Base-by-base conservation (phyloP, 2,888 invertebrate species). In the Drosophila peninsularis region DNA sequence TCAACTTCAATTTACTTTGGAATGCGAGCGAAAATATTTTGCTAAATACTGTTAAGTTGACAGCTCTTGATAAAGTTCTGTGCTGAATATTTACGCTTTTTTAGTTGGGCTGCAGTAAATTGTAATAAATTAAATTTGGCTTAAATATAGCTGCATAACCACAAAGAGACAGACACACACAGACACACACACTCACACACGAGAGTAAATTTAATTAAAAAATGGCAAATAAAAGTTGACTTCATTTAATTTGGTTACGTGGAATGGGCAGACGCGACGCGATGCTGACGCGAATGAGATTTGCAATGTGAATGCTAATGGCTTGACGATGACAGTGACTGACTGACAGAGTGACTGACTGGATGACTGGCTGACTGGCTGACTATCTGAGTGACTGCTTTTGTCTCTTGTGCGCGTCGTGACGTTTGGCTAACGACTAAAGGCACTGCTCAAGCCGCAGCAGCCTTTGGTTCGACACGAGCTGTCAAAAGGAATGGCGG, bases 161-260 rank as follows among this genome's bases (percentile, higher is more conserved):
- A 50, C 53, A 30, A 7, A 30, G 27, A 6, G 27, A 5, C 5
- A 27, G 27, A 27, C 5, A 27, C 5, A 27, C 6, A 30, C 6
- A 30, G 27, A 56, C 30, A 24, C 47, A 52, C 30, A 34, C 21
- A 55, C 37, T 39, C 58, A 57, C 21, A 19, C 17, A 17, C 50
- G 41, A 37, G 39, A 27, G n/a, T 21, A 52, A 88, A 84, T 84
- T 88, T 86, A 89, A 89, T 89, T 84, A 89, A 71, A 71, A 89
- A 74, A 85, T 79, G 55, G 74, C 73, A 88, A 76, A 88, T 82
- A 89, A 87, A 87, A 84, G 79, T 75, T 87, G 84, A 45, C 70
- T 87, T 85, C 88, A 78, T 84, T 84, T 87, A 87, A 89, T 87
- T 83, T 87, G 72, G 78, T 83, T 83, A 84, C 78, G 71, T 72